Base-by-base conservation (phyloP, 2,888 invertebrate species). In the Hedya salicella region DNA sequence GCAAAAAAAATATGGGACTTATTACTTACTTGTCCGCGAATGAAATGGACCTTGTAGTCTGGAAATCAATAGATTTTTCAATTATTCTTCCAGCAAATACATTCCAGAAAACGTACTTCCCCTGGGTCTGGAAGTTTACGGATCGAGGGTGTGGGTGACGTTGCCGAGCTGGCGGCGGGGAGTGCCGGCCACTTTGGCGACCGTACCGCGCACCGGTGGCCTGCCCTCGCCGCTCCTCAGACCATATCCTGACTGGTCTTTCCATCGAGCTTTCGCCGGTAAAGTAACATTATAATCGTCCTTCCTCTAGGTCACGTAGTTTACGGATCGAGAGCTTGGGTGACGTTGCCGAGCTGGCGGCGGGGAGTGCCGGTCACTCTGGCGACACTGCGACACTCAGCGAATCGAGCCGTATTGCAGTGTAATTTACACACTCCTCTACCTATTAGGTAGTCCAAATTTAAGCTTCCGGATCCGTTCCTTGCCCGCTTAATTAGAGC, bases 221-320 rank as follows among this genome's bases (percentile, higher is more conserved):
- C 87, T 86, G 3, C 42, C 76, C 3, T 93, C 93, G 39, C 96
- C 97, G 0, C 89, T 90, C 8, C 87, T 97, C 14, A 92, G 85
- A 32, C 97, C 97, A 0, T 97, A 96, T 83, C 97, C 97, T 0
- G 93, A 93, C 75, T 97, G 96, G 96, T 89, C 86, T 9, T 95
- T 93, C 92, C 95, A 95, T 80, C 88, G 85, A 70, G 86, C 87
- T 48, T 83, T 87, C 76, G 93, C 56, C 6, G 42, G 56, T 56
- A 44, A 56, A 9, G 8, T 36, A 25, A 25, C 25, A 25, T 25
- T n/a, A n/a, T n/a, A 69, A 96, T 96, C 77, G 96, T 95, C 77
- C 85, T 96, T 16, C 96, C 97, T 0, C 83, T 96, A 53, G 97
- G 97, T 0, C 79, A 97, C 16, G 96, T 96, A 77, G 91, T 95